Evolutionary conservation across 2,888 invertebrate species (phyloP), one percentile per base, ranked within the genome.

Genomic region (Zygothrica quintamaculata): DNA sequence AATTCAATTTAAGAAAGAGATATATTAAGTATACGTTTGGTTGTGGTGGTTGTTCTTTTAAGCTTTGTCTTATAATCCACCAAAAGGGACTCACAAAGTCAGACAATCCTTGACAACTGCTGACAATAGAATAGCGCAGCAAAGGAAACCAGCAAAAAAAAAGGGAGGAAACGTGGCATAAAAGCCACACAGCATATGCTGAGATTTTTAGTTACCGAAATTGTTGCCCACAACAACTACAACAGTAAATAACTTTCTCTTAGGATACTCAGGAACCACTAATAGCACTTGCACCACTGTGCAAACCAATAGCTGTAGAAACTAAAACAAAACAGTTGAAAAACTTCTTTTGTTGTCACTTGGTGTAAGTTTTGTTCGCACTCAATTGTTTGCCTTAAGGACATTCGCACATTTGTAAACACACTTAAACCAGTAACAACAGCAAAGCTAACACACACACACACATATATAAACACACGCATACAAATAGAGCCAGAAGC

Each of bases 361-460:
- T 69, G 65, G 62, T 59, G 62, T 66, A 89, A 89, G 77, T 89
- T 88, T 88, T 77, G 76, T 88, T 89, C 88, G 74, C 88, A 88
- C 89, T 87, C 87, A 87, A 89, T 88, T 89, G 84, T 81, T 82
- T 84, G 85, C 76, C 85, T 78, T 81, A 80, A 82, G 81, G 75
- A 84, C 87, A 81, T 87, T 82, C 72, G 81, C 74, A 86, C 81
- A 84, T 80, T 86, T 81, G 86, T 86, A 79, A 80, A 59, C 78
- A 82, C 75, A 81, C 66, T 70, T 68, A 64, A 47, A 40, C 44
- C 26, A 47, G 42, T 50, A 65, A 53, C 46, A 74, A 40, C 37
- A 44, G 36, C 43, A 31, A 34, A 56, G 70, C 43, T 12, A 39
- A 39, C 50, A 39, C 34, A 29, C 33, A 18, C 46, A 55, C 42